Evolutionary conservation across 2,113 vertebrate genomes (phyloP).

Genomic region (Trinectes maculatus): DNA sequence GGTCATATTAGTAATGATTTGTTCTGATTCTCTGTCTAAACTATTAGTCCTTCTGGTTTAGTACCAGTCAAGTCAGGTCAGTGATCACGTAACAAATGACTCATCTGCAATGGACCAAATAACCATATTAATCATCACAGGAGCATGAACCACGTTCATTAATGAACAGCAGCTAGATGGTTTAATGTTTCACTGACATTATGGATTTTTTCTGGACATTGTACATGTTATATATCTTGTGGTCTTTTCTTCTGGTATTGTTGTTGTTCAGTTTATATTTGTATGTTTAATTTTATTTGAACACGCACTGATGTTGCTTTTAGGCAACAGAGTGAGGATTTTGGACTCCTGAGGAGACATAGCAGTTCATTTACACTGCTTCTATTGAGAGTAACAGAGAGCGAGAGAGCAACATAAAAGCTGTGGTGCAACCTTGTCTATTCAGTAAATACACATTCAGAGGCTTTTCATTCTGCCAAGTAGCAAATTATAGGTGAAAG

Average conservation of each 20-base stretch:
- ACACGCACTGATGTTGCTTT: no score
- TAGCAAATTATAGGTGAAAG: neutral
- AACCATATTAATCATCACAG: neutral
- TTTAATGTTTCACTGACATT: neutral
- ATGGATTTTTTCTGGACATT: no score
- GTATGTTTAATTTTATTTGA: no score
- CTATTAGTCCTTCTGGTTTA: neutral
- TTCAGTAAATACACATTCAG: constrained; percentile 5
- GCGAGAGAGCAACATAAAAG: no score
- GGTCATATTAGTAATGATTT: neutral
- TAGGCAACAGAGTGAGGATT: no score
- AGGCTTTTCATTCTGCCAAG: neutral
- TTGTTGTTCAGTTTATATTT: no score
- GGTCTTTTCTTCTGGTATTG: no score
- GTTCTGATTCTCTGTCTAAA: neutral
- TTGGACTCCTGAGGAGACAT: neutral
- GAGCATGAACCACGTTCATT: neutral
- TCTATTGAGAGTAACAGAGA: no score
- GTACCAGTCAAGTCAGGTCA: neutral
- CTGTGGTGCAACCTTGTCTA: neutral
- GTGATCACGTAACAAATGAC: neutral
- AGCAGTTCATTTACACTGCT: neutral
- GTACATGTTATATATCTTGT: no score
- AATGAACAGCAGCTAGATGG: neutral
- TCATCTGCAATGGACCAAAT: neutral